phyloP scores from a whole-genome alignment of 1,140 invertebrate genomes.

The Euura lappo region DNA sequence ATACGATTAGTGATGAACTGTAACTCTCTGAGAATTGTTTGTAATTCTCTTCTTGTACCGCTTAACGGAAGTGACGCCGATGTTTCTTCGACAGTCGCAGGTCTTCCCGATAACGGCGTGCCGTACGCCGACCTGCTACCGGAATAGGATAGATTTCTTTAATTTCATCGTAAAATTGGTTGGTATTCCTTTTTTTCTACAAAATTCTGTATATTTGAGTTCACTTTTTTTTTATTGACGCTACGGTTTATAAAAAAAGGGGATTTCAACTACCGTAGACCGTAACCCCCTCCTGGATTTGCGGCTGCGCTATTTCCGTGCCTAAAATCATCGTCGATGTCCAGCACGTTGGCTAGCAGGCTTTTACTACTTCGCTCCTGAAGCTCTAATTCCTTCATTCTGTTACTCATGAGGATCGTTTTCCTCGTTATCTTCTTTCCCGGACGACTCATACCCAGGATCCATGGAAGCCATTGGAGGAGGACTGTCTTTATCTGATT shows the following conservation, averaged over 20 bases:
- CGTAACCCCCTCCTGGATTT: constrained; percentile 47
- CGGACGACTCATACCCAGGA: constrained; percentile 92
- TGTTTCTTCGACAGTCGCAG: constrained; percentile 64
- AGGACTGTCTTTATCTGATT: constrained; percentile 88
- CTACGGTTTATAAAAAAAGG: no score
- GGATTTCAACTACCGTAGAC: neutral
- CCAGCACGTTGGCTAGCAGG: constrained; percentile 90
- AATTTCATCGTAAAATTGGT: no score
- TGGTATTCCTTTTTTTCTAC: no score
- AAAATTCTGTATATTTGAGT: no score
- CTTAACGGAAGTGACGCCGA: constrained; percentile 60
- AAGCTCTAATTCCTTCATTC: constrained; percentile 89
- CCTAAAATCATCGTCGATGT: constrained; percentile 94
- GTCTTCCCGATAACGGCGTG: constrained; percentile 56
- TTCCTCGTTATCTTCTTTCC: constrained; percentile 93
- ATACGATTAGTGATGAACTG: constrained; percentile 92
- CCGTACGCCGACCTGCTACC: constrained; percentile 66
- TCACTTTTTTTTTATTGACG: no score
- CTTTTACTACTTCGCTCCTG: constrained; percentile 93
- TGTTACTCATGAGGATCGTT: constrained; percentile 85
- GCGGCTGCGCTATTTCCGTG: constrained; percentile 58
- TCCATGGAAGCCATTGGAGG: constrained; percentile 95
- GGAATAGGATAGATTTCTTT: neutral
- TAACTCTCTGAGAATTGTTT: constrained; percentile 88
- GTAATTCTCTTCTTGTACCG: constrained; percentile 72